Base-by-base conservation (phyloP, 1,140 invertebrate genomes). In the Coboldia fuscipes region DNA sequence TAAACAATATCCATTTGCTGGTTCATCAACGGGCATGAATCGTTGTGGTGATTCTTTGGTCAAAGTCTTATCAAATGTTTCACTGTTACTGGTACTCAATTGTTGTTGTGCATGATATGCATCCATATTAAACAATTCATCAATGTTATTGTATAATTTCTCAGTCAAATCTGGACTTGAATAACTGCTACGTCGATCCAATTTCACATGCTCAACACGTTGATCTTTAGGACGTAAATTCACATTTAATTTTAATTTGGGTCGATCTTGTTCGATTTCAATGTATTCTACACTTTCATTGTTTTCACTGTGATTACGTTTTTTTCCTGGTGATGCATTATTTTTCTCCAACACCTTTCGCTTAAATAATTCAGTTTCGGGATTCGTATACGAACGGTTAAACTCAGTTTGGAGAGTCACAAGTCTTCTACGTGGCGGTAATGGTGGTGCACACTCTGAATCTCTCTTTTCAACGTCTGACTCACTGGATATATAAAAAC, bases 111-210 rank as follows among this genome's bases (percentile, higher is more conserved):
- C 9, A 13, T 8, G n/a, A 3, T 30, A 12, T 12, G 17, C 12
- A 12, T 30, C 29, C 20, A 48, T 43, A 24, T 51, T 51, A 0
- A 54, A n/a, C n/a, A n/a, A n/a, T n/a, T n/a, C n/a, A n/a, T n/a
- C n/a, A n/a, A n/a, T n/a, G n/a, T n/a, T n/a, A n/a, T n/a, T n/a
- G n/a, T n/a, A n/a, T n/a, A n/a, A n/a, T n/a, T n/a, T 44, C 23
- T 52, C 45, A 0, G 48, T 51, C 1, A 55, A 34, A 34, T 55
- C 52, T 0, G 52, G 52, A 36, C 47, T 54, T 5, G 52, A 55
- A 27, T 52, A 54, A 30, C 52, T 55, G 24, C 52, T 52, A 1
- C 50, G 48, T 19, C 52, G 29, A 23, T 17, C 19, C 22, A 34
- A 27, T 26, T 14, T 13, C 3, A 20, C n/a, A 20, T 16, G 13